Evolutionary conservation across 1,140 invertebrate species (phyloP).

Genomic region (Mamestra configurata): DNA sequence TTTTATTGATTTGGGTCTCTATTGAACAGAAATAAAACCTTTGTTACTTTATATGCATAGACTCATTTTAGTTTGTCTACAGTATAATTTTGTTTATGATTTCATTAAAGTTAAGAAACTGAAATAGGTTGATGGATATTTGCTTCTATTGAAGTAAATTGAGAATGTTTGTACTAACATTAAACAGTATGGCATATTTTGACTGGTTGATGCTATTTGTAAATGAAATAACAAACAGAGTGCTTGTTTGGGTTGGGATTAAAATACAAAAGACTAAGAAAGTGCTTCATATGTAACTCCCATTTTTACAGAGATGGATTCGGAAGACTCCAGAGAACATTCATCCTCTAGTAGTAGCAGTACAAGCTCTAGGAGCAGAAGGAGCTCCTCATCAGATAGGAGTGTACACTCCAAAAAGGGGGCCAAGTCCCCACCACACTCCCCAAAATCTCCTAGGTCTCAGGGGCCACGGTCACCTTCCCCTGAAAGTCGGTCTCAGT

Average conservation of each 20-base stretch:
- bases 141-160: conserved; percentile 32
- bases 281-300: conserved; percentile 53
- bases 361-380: conserved; percentile 81
- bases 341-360: conserved; percentile 86
- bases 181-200: conserved; percentile 23
- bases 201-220: conserved; percentile 51
- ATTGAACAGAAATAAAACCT: not conserved
- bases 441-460: conserved; percentile 67
- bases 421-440: conserved; percentile 74
- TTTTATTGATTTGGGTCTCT: not conserved
- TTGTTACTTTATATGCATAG: not conserved
- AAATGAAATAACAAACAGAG: conserved; percentile 58
- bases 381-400: conserved; percentile 81
- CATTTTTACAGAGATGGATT: conserved; percentile 86
- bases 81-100: not conserved
- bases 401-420: conserved; percentile 76
- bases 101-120: not conserved
- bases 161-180: conserved; percentile 55
- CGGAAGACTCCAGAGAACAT: conserved; percentile 85
- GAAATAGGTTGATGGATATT: conserved; percentile 7
- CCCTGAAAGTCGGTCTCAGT: conserved; percentile 71
- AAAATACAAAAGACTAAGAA: conserved; percentile 16
- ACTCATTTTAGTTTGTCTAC: not conserved
- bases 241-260: conserved; percentile 75
- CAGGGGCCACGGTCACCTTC: conserved; percentile 73